A percentile compares a stretch with the other conserved stretches of the same genome.
Conservation (phyloP, 1,140 invertebrate genomes). For the Saxidomus purpurata region DNA sequence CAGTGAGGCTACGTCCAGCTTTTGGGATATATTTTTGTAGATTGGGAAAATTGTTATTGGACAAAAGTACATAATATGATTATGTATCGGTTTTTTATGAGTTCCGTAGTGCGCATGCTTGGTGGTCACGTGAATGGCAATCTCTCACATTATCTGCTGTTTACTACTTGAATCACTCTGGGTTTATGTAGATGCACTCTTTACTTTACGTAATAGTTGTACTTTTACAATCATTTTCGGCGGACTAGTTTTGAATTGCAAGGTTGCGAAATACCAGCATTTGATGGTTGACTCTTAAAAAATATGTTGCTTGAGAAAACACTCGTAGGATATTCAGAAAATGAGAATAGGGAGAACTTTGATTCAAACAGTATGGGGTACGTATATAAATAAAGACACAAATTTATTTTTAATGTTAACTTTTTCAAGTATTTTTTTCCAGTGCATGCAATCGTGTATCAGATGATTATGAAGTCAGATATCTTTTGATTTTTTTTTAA, state of each 20-base stretch:
- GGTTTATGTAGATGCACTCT: neutral
- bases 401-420: neutral
- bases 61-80: neutral
- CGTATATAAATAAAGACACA: constrained; percentile 32
- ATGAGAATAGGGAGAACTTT: constrained; percentile 31
- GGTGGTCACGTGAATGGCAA: neutral
- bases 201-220: neutral
- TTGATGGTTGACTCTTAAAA: neutral
- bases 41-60: neutral
- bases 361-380: constrained; percentile 42
- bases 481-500: too few relatives aligned
- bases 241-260: neutral
- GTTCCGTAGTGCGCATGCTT: neutral
- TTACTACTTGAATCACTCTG: neutral
- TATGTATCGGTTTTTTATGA: neutral
- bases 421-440: neutral
- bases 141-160: constrained; percentile 1
- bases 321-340: constrained; percentile 25
- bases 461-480: too few relatives aligned
- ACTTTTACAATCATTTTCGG: neutral
- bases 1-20: neutral
- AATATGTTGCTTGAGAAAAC: constrained; percentile 55
- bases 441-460: too few relatives aligned
- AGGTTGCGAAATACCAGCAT: neutral
- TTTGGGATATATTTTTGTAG: neutral